Conservation (phyloP, 1,140 invertebrate species). For the Drosophila trapezifrons region DNA sequence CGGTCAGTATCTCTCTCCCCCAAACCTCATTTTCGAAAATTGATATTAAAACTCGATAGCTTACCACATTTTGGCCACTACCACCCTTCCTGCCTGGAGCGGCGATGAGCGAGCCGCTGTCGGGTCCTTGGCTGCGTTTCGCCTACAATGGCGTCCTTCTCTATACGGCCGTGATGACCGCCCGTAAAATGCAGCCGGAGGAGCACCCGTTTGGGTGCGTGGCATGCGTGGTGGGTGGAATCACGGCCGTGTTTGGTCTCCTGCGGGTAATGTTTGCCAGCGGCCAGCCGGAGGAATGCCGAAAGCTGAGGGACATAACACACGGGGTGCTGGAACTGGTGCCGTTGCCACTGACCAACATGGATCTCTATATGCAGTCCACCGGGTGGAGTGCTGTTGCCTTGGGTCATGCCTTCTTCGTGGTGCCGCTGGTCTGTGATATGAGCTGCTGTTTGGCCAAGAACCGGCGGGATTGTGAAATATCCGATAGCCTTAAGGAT, state of each 20-base stretch:
- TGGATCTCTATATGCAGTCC: conserved; percentile 59
- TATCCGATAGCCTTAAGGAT: conserved; percentile 57
- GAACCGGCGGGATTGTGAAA: conserved; percentile 38
- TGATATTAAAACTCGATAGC: conserved; percentile 31
- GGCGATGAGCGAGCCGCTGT: conserved; percentile 61
- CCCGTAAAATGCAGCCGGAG: conserved; percentile 20
- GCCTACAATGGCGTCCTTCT: conserved; percentile 63
- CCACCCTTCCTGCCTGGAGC: background rate
- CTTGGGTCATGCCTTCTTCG: conserved; percentile 56
- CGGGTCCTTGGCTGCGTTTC: conserved; percentile 46
- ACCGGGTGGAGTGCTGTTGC: conserved; percentile 42
- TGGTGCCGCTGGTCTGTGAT: conserved; percentile 62
- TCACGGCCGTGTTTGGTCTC: conserved; percentile 57
- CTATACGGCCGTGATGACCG: conserved; percentile 33
- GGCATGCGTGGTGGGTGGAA: conserved; percentile 55
- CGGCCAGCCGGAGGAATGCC: conserved; percentile 36
- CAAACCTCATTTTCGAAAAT: conserved; percentile 10
- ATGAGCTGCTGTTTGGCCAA: conserved; percentile 41
- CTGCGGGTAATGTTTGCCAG: conserved; percentile 43
- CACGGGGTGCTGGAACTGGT: conserved; percentile 56
- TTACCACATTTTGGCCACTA: conserved; percentile 8
- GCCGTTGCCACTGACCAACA: conserved; percentile 66
- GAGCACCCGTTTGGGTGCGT: conserved; percentile 61
- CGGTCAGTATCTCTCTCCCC: background rate
- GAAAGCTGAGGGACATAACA: conserved; percentile 38